Base-by-base conservation (phyloP, 2,113 vertebrate genomes). In the Perccottus glenii region DNA sequence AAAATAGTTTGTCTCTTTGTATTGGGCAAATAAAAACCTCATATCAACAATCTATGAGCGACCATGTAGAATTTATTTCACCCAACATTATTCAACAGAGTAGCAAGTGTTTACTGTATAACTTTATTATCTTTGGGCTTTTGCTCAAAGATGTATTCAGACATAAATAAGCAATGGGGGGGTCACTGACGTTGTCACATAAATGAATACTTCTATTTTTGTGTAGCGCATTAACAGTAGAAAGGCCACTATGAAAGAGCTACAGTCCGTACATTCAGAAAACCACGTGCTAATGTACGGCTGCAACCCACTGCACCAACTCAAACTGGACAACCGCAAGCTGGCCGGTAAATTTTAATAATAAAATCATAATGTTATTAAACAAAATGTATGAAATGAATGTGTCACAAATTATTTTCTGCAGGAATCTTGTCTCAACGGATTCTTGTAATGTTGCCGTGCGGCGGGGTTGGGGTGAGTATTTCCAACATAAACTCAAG, bases 381-480 rank as follows among this genome's bases (percentile, higher is more conserved):
- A 15, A 9, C 16, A 11, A 44, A 33, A 16, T 44, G 19, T 0
- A 66, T 58, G 16, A 64, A 4, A 16, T 52, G 0, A 69, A 45
- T 67, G n/a, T 11, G 42, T 33, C 7, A 27, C 19, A 27, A 51
- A 48, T 48, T 16, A 10, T 74, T 78, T 71, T 57, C 70, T 47
- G 0, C 92, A 98, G 96, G 95, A 82, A 94, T 95, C 84, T 88
- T 96, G 80, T 92, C 93, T 1, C 94, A 96, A 87, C 82, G 92
- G 81, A 91, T 93, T 80, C 95, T 96, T 53, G 93, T 96, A 74
- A 94, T 94, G 94, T 85, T 98, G 75, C 95, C 96, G 55, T 98
- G 97, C 14, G 96, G 97, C 73, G 97, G 96, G 43, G 88, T 96
- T 51, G 97, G 96, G 93, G 97, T 98, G 85, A 95, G 96, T 93